Percentiles rank a stretch among this genome's conserved stretches.
These are phyloP conservation scores for Pterocles orientalis DNA, from an alignment of 2,113 vertebrate genomes.

Conservation along the genomic window DNA sequence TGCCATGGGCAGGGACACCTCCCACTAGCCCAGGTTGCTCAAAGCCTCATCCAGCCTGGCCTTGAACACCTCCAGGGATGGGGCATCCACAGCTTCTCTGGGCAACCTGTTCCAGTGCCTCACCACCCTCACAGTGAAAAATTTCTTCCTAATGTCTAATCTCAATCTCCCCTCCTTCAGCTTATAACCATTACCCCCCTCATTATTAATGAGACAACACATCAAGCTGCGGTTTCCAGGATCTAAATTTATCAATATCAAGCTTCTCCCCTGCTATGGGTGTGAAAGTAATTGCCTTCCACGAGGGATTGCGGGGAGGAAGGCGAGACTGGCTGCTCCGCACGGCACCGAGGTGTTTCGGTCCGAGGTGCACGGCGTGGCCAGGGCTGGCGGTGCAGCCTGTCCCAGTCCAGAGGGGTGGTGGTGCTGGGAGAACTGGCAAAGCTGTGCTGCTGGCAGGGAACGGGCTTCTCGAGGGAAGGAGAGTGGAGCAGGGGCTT, in stretches of 20 bases:
- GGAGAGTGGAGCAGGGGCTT: background rate
- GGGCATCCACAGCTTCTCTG: too few species aligned
- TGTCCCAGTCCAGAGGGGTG: background rate
- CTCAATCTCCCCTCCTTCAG: too few species aligned
- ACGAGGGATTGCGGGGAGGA: background rate
- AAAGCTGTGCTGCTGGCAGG: background rate
- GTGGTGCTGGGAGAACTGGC: background rate
- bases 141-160: too few species aligned
- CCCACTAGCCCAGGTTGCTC: too few species aligned
- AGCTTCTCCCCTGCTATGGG: background rate
- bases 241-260: background rate
- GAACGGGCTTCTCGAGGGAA: background rate
- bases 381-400: background rate
- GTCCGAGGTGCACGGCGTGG: background rate
- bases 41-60: too few species aligned
- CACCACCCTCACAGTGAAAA: too few species aligned
- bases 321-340: background rate
- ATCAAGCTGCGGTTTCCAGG: background rate
- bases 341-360: accelerated
- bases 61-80: too few species aligned
- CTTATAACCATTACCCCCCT: too few species aligned
- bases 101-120: too few species aligned
- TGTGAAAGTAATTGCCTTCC: background rate
- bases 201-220: background rate
- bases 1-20: too few species aligned